phyloP scores from a whole-genome alignment of 2,888 invertebrate genomes.

The Acleris literana region DNA sequence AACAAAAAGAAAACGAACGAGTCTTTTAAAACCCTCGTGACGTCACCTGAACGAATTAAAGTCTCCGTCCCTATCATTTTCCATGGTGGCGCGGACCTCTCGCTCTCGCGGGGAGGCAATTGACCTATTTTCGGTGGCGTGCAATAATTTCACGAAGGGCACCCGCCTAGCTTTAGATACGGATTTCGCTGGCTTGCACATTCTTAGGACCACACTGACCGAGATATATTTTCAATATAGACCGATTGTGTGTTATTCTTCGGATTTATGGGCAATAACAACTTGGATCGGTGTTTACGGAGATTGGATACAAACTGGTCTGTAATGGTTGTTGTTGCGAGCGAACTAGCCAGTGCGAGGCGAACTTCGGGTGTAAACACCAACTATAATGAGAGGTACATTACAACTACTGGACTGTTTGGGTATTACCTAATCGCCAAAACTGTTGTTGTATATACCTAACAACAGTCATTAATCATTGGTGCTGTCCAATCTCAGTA shows the following conservation, averaged over 20 bases:
- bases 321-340: constrained; percentile 52
- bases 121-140: constrained; percentile 81
- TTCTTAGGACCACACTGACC: constrained; percentile 58
- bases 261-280: constrained; percentile 54
- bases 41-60: constrained; percentile 80
- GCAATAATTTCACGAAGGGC: constrained; percentile 78
- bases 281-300: constrained; percentile 49
- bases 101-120: constrained; percentile 72
- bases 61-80: constrained; percentile 63
- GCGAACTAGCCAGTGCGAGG: constrained; percentile 40
- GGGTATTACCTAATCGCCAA: constrained; percentile 6
- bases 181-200: constrained; percentile 67
- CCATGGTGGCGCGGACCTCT: constrained; percentile 56
- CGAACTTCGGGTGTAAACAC: constrained; percentile 28
- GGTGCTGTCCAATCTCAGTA: constrained; percentile 45
- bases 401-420: constrained; percentile 23
- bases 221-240: constrained; percentile 57
- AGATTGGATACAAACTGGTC: constrained; percentile 54
- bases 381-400: constrained; percentile 28
- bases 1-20: constrained; percentile 68
- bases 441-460: not conserved
- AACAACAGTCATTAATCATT: constrained; percentile 46
- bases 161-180: constrained; percentile 62
- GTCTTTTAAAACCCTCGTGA: constrained; percentile 72
- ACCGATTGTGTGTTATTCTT: constrained; percentile 51